Base-by-base conservation (phyloP, 2,113 vertebrate species). In the Paedocypris sp. region DNA sequence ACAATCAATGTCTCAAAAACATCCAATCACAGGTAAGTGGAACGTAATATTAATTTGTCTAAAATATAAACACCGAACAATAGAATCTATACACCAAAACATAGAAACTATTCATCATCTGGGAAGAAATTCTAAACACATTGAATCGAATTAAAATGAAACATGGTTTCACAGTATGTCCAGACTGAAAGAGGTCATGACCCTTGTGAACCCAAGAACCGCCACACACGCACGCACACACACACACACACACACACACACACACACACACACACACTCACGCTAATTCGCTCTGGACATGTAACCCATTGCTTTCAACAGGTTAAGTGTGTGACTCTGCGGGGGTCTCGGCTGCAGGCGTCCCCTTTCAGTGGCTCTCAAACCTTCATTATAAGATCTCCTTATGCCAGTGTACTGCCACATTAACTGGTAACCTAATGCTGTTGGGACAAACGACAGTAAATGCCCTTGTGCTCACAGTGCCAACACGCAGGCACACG, bases 391-490 rank as follows among this genome's bases (percentile, higher is more conserved):
- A 38, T 16, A 15, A 28, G 3, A 7, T 56, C 29, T 41, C 22
- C 36, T 3, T 28, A 41, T 28, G 23, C 35, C 36, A 28, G 22
- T 41, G 52, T 1, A 56, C n/a, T n/a, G n/a, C n/a, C 26, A 29
- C 22, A 28, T 39, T 39, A 28, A 26, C 35, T 41, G 10, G 0
- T 18, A 8, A 36, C 22, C 15, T 41, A 56, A 56, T 41, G 23
- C 36, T 41, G 52, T 29, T 28, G 15, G 36, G 36, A 19, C 15
- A 56, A 56, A 41, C n/a, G 22, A 56, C 23, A 56, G 10, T 41
- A 41, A 41, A 41, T n/a, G 36, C 26, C 52, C 52, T 41, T 56
- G 52, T 41, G 52, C n/a, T n/a, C n/a, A n/a, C 23, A 56, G 29
- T 56, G 36, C 29, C 52, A 56, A 41, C 52, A 56, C 36, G 13